These are phyloP conservation scores for Microctonus hyperodae DNA, from an alignment of 2,888 invertebrate genomes.

Conservation along the genomic window DNA sequence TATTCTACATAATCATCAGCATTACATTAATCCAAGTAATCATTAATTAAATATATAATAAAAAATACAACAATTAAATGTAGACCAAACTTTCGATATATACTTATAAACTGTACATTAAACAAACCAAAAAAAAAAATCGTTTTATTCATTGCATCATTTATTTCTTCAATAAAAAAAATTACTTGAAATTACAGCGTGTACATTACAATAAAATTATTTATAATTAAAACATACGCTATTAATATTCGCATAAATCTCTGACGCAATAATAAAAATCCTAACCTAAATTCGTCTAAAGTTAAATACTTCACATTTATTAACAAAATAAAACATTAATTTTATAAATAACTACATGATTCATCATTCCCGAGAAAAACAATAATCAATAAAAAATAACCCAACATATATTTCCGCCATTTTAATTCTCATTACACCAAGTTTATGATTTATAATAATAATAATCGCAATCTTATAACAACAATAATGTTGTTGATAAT, in stretches of 20 bases:
- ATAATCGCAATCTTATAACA: background rate
- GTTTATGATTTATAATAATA: background rate
- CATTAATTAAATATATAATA: background rate
- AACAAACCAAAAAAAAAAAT: background rate
- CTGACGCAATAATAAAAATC: background rate
- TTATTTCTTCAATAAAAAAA: background rate
- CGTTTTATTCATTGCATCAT: background rate
- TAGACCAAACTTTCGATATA: background rate
- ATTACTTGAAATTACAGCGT: background rate
- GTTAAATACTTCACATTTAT: too few species aligned
- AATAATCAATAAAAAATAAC: background rate
- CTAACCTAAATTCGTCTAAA: background rate
- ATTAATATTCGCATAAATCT: too few species aligned
- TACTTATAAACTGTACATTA: conserved; percentile 3
- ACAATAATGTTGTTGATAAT: background rate
- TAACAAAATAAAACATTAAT: too few species aligned
- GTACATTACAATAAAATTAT: too few species aligned
- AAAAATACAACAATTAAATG: conserved; percentile 2
- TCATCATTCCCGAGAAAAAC: background rate
- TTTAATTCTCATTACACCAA: background rate
- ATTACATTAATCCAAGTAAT: conserved; percentile 1
- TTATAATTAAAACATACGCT: too few species aligned
- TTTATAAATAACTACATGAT: background rate
- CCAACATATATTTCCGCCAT: background rate
- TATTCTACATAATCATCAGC: background rate